Evolutionary conservation across 1,140 invertebrate species (phyloP).

Genomic region (Leptonema lineaticorne): DNA sequence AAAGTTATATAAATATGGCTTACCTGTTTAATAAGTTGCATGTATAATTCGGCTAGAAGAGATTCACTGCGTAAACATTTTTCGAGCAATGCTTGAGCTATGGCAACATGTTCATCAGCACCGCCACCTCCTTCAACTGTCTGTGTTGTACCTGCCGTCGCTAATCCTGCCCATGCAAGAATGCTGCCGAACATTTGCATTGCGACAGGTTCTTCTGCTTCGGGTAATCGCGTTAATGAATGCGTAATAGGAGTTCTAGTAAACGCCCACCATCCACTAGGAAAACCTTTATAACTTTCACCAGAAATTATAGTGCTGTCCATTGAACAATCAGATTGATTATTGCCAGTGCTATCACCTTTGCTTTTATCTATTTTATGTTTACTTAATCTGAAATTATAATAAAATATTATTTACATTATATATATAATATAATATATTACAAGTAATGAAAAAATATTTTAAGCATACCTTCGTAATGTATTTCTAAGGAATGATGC

Average conservation of each 20-base stretch:
- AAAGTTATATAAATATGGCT: too few relatives aligned
- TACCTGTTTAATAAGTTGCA: conserved; percentile 83
- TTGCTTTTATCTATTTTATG: conserved; percentile 83
- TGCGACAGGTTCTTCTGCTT: conserved; percentile 82
- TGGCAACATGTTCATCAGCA: conserved; percentile 84
- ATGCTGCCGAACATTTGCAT: conserved; percentile 76
- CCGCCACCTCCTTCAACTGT: conserved; percentile 51
- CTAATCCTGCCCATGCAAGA: conserved; percentile 81
- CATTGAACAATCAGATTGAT: conserved; percentile 49
- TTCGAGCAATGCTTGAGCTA: conserved; percentile 87
- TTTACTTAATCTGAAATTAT: conserved; percentile 70
- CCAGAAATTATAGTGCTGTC: conserved; percentile 48
- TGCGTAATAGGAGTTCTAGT: conserved; percentile 77
- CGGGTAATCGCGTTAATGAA: conserved; percentile 79
- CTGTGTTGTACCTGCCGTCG: conserved; percentile 43
- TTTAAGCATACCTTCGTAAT: conserved; percentile 70
- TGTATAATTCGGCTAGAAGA: conserved; percentile 85
- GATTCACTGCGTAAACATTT: conserved; percentile 87
- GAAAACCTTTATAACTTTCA: conserved; percentile 85
- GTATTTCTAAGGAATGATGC: conserved; percentile 85
- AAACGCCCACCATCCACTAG: conserved; percentile 82
- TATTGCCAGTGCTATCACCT: conserved; percentile 73
- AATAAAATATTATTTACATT: neutral
- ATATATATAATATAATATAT: neutral
- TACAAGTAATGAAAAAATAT: neutral